These are phyloP conservation scores for Poeciliopsis gracilis DNA, from an alignment of 2,797 vertebrate species.

Conservation along the genomic window DNA sequence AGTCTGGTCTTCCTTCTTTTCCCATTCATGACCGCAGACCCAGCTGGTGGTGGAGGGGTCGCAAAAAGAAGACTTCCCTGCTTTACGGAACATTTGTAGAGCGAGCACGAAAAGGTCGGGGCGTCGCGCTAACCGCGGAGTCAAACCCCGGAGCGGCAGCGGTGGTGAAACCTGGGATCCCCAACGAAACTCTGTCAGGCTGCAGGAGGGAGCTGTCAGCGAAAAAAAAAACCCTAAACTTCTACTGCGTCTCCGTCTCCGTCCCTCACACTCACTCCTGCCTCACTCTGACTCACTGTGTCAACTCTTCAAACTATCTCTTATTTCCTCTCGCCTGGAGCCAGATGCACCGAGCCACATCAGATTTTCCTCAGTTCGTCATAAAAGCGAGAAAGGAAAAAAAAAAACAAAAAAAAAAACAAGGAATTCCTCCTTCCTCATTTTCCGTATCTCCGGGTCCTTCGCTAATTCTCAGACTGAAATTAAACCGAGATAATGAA, in stretches of 20 bases:
- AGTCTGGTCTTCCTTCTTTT: conserved; percentile 16
- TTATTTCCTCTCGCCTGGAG: conserved; percentile 55
- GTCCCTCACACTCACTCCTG: conserved; percentile 48
- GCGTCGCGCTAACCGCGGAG: conserved; percentile 36
- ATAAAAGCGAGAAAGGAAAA: background rate
- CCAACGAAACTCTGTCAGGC: conserved; percentile 67
- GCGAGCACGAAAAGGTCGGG: conserved; percentile 58
- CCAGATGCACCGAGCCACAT: conserved; percentile 49
- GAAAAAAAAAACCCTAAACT: conserved; percentile 56
- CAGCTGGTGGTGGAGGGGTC: background rate
- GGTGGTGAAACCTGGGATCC: conserved; percentile 51
- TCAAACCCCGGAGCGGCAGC: conserved; percentile 51
- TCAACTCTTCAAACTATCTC: conserved; percentile 67
- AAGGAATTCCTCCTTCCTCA: conserved; percentile 5
- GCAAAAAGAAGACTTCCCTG: background rate
- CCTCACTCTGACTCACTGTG: conserved; percentile 67
- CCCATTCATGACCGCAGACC: conserved; percentile 13
- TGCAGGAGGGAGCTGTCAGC: conserved; percentile 68
- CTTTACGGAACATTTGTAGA: conserved; percentile 49
- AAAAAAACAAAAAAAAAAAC: background rate
- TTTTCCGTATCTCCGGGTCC: conserved; percentile 34
- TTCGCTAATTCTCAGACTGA: conserved; percentile 43
- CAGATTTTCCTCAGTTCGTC: conserved; percentile 36
- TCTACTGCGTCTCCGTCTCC: conserved; percentile 54
- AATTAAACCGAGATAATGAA: conserved; percentile 67